A percentile compares a stretch with the other conserved stretches of the same genome.
Conservation (phyloP, 2,797 vertebrate genomes). For the Dallia pectoralis region DNA sequence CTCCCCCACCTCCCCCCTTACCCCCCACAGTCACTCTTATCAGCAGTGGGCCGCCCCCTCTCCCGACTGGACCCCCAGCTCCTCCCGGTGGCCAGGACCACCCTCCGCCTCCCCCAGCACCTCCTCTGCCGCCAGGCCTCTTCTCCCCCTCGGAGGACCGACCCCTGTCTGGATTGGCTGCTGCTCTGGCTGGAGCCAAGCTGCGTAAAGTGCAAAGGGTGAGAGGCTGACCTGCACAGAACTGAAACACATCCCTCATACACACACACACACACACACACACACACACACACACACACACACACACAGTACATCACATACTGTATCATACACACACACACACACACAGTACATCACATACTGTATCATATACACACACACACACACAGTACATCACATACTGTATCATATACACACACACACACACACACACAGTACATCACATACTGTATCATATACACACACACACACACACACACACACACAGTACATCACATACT, state of each 20-base stretch:
- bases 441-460: no score
- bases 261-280: conserved; percentile 27
- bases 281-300: no score
- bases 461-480: no score
- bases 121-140: conserved; percentile 65
- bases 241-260: conserved; percentile 12
- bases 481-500: no score
- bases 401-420: no score
- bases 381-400: no score
- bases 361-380: no score
- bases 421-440: no score
- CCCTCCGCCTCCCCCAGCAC: conserved; percentile 47
- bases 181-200: conserved; percentile 93
- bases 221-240: conserved; percentile 52
- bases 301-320: no score
- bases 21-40: conserved; percentile 74
- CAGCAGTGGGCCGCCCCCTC: conserved; percentile 61
- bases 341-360: conserved; percentile 36
- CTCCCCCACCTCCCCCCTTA: conserved; percentile 77
- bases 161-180: conserved; percentile 88
- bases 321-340: no score
- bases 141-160: conserved; percentile 86
- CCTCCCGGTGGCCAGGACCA: conserved; percentile 55
- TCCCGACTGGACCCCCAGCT: conserved; percentile 67
- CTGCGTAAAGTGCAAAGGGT: conserved; percentile 94